These are phyloP conservation scores for Hydrophis major DNA, from an alignment of 2,797 vertebrate genomes.

Conservation along the genomic window DNA sequence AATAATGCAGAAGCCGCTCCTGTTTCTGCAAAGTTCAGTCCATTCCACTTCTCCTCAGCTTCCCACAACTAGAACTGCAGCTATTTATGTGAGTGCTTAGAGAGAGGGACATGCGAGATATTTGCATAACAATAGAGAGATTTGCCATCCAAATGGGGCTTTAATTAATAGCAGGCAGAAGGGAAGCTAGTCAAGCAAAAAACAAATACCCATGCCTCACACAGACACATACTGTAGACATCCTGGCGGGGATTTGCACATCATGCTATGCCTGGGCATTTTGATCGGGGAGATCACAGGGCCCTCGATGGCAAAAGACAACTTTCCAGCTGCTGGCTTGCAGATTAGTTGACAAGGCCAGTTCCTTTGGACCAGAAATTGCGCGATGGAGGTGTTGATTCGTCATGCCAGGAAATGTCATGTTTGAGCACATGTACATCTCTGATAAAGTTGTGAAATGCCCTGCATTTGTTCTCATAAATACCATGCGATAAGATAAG, in stretches of 20 bases:
- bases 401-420: background rate
- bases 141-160: background rate
- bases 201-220: background rate
- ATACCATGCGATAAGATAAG: background rate
- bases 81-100: background rate
- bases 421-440: background rate
- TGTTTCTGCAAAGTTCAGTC: background rate
- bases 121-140: background rate
- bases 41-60: background rate
- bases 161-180: background rate
- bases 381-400: background rate
- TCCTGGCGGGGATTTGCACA: background rate
- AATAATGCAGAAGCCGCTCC: background rate
- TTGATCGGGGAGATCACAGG: background rate
- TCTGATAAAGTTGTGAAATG: conserved; percentile 11
- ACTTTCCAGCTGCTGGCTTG: background rate
- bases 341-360: background rate
- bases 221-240: background rate
- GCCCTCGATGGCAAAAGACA: background rate
- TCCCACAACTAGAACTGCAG: background rate
- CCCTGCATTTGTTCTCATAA: background rate
- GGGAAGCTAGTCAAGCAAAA: background rate
- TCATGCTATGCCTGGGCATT: background rate
- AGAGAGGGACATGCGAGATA: background rate
- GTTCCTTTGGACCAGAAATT: background rate